Evolutionary conservation across 2,797 vertebrate genomes (phyloP).

Genomic region (Poecilia gillii): DNA sequence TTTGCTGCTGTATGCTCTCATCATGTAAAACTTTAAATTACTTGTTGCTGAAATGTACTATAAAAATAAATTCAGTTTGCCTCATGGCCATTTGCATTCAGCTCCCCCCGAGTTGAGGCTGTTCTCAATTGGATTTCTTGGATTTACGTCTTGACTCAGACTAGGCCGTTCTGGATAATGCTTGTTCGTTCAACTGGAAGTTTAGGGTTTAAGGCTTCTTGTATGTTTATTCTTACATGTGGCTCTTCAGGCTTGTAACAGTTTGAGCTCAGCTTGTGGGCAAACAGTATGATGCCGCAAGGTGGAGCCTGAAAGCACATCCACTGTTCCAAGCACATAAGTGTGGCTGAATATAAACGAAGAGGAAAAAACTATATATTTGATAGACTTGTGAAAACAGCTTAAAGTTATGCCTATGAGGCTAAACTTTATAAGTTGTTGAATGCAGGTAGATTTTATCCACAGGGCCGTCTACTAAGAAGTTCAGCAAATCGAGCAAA

Average conservation of each 20-base stretch:
- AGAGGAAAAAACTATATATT: background rate
- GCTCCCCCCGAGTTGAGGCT: background rate
- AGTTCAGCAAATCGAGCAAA: background rate
- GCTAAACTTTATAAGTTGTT: background rate
- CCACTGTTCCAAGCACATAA: background rate
- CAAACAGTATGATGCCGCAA: background rate
- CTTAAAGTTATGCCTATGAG: background rate
- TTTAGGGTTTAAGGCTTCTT: background rate
- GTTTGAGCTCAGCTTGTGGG: background rate
- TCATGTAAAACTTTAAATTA: too few relatives aligned
- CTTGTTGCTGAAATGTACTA: background rate
- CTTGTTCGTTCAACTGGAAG: background rate
- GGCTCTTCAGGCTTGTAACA: background rate
- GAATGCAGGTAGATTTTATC: background rate
- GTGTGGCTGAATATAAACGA: background rate
- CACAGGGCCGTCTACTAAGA: background rate
- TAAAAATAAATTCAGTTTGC: background rate
- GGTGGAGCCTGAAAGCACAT: background rate
- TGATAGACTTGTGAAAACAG: background rate
- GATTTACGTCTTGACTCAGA: background rate
- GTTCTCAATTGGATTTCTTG: background rate
- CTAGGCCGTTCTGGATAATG: background rate
- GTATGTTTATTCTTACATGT: background rate
- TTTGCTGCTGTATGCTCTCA: background rate
- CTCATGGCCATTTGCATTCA: background rate